Conservation (phyloP, 2,888 invertebrate species). For the Stratiomys singularior region DNA sequence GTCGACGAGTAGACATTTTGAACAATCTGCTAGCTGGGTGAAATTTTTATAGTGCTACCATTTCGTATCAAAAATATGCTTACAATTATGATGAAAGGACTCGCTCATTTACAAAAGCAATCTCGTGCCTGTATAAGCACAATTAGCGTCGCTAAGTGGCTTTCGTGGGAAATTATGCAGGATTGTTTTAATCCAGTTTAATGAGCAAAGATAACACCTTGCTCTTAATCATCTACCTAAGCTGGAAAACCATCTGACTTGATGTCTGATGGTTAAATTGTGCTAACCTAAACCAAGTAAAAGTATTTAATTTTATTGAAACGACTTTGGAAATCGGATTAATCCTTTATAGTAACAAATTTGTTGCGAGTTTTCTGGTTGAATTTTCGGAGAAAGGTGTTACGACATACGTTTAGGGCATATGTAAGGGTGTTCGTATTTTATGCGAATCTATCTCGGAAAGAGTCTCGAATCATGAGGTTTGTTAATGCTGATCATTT, state of each 20-base stretch:
- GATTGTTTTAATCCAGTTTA: constrained; percentile 24
- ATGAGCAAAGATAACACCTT: background rate
- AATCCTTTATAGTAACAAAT: no score
- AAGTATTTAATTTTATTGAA: no score
- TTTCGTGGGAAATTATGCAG: background rate
- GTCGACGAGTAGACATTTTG: constrained; percentile 48
- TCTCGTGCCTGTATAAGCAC: background rate
- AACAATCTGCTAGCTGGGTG: constrained; percentile 49
- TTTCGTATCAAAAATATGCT: constrained; percentile 48
- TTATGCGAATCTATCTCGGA: no score
- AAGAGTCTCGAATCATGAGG: no score
- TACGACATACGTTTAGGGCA: no score
- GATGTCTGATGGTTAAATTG: background rate
- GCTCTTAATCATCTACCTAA: constrained; percentile 17
- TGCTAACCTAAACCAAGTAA: no score
- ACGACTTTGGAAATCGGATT: no score
- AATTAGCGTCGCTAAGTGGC: constrained; percentile 8
- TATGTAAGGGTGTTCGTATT: no score
- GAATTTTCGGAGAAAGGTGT: no score
- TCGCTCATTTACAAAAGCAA: background rate
- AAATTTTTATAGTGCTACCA: constrained; percentile 31
- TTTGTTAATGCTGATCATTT: no score
- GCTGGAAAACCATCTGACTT: constrained; percentile 42
- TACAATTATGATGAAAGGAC: constrained; percentile 14
- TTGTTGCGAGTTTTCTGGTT: no score